phyloP scores from a whole-genome alignment of 2,797 vertebrate genomes.

The Botia almorhae region DNA sequence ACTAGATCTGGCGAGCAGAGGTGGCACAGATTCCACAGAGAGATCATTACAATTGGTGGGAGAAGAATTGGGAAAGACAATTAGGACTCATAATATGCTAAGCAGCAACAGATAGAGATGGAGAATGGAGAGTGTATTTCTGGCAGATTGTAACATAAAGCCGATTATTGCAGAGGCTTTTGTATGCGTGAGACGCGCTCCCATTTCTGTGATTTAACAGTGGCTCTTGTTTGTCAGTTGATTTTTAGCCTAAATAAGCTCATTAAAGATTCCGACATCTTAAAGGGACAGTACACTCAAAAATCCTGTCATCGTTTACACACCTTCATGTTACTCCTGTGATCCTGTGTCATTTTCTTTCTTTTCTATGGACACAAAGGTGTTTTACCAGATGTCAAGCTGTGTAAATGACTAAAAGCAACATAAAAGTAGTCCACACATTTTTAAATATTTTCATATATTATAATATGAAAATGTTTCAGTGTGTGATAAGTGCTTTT shows the following conservation, averaged over 20 bases:
- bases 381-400: neutral
- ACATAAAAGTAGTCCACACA: no score
- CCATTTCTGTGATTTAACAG: constrained; percentile 21
- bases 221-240: constrained; percentile 30
- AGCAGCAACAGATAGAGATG: constrained; percentile 54
- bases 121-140: constrained; percentile 56
- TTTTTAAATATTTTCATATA: no score
- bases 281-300: neutral
- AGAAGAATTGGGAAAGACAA: constrained; percentile 77
- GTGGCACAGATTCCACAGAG: constrained; percentile 79
- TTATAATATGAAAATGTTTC: no score
- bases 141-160: constrained; percentile 76
- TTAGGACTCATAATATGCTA: constrained; percentile 75
- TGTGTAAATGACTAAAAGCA: neutral
- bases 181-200: constrained; percentile 48
- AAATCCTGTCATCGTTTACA: neutral
- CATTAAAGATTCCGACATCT: constrained; percentile 13
- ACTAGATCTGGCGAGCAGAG: constrained; percentile 74
- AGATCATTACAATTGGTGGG: constrained; percentile 65
- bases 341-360: neutral
- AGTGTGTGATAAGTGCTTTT: no score
- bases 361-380: neutral
- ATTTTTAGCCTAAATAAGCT: constrained; percentile 26
- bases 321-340: neutral
- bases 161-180: constrained; percentile 75